phyloP scores from a whole-genome alignment of 2,888 invertebrate species.

The Thyatira batis region DNA sequence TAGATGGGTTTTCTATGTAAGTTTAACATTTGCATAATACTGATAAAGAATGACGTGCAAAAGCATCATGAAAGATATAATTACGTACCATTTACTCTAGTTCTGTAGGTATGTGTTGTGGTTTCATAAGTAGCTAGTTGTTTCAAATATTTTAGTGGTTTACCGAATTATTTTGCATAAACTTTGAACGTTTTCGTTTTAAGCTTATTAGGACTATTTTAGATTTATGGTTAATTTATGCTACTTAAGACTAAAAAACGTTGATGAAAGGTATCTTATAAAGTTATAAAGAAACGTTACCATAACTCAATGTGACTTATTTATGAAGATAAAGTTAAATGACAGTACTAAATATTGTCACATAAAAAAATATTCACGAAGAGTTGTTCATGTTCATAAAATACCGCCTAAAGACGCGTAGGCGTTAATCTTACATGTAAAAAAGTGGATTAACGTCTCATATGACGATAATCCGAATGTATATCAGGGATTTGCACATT shows the following conservation, averaged over 20 bases:
- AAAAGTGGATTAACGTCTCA: constrained; percentile 69
- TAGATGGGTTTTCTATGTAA: background rate
- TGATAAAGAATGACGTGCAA: background rate
- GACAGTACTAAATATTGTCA: background rate
- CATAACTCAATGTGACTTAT: background rate
- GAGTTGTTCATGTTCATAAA: constrained; percentile 62
- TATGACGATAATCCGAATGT: constrained; percentile 57
- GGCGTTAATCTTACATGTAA: constrained; percentile 56
- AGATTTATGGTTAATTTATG: too few relatives aligned
- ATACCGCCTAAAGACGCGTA: constrained; percentile 39
- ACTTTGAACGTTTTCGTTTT: background rate
- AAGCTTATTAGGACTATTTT: background rate
- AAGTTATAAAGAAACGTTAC: background rate
- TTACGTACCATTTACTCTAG: background rate
- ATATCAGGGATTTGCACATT: constrained; percentile 64
- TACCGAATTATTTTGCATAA: background rate
- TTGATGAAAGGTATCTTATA: background rate
- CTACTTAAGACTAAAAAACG: too few relatives aligned
- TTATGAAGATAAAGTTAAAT: background rate
- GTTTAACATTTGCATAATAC: background rate
- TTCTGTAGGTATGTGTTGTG: background rate
- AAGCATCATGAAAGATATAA: background rate
- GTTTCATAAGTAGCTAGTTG: background rate
- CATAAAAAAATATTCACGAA: constrained; percentile 2
- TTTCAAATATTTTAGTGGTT: background rate